Conservation (phyloP, 1,140 invertebrate species). For the Drosophila punjabiensis region DNA sequence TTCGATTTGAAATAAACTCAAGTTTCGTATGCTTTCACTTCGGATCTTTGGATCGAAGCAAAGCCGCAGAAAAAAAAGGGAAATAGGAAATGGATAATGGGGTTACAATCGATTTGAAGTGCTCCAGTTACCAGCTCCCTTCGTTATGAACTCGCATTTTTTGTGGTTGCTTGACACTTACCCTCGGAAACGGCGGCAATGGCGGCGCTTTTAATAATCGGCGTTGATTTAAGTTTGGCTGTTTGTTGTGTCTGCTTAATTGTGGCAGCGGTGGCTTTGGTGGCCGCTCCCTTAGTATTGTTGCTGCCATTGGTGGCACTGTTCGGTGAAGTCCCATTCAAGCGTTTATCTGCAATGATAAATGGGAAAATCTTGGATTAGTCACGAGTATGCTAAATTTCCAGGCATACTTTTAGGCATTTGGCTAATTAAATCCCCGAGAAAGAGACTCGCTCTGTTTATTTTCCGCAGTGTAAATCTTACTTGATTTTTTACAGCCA, state of each 20-base stretch:
- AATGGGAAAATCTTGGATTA: not conserved
- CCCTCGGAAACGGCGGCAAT: slow-evolving; percentile 53
- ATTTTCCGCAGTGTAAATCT: not conserved
- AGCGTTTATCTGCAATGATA: slow-evolving; percentile 62
- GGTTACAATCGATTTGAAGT: slow-evolving; percentile 47
- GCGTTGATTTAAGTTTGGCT: slow-evolving; percentile 38
- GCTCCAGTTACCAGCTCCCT: slow-evolving; percentile 38
- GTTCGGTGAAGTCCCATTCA: slow-evolving; percentile 34
- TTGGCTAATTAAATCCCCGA: not conserved
- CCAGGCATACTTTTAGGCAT: slow-evolving; percentile 47
- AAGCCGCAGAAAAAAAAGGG: slow-evolving; percentile 19
- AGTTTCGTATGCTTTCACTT: slow-evolving; percentile 74
- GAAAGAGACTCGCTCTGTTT: slow-evolving; percentile 17
- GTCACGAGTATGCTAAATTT: not conserved
- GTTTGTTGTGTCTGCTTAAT: slow-evolving; percentile 30
- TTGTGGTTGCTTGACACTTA: slow-evolving; percentile 43
- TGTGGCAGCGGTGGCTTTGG: slow-evolving; percentile 36
- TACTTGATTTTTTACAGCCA: slow-evolving; percentile 15
- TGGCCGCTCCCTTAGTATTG: slow-evolving; percentile 27
- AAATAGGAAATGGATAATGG: slow-evolving; percentile 44
- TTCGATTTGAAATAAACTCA: slow-evolving; percentile 51
- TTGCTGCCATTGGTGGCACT: slow-evolving; percentile 16
- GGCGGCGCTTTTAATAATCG: slow-evolving; percentile 45
- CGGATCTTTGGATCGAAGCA: slow-evolving; percentile 11
- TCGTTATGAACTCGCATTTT: slow-evolving; percentile 27